These are phyloP conservation scores for Boloria selene DNA, from an alignment of 2,888 invertebrate species.

Conservation along the genomic window DNA sequence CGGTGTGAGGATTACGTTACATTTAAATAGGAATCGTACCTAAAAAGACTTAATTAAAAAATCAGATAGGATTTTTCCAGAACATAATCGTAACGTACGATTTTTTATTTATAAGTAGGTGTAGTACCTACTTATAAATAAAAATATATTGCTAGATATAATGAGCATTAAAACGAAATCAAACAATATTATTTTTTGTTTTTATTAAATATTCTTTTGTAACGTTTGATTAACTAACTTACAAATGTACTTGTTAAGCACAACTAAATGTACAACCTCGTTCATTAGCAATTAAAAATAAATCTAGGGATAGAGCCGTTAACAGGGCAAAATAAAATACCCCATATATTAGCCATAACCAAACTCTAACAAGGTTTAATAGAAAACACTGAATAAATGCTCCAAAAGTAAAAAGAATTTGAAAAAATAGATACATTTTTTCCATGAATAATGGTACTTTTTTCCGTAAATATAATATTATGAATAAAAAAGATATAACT, in stretches of 20 bases:
- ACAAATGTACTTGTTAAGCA: conserved; percentile 50
- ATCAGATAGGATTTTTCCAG: too few relatives aligned
- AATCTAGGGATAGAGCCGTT: conserved; percentile 64
- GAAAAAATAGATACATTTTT: conserved; percentile 77
- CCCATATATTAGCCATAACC: conserved; percentile 74
- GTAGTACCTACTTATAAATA: too few relatives aligned
- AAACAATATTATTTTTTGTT: background rate
- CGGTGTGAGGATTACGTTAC: too few relatives aligned
- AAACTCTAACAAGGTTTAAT: conserved; percentile 66
- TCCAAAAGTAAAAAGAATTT: conserved; percentile 76
- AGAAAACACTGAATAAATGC: conserved; percentile 75
- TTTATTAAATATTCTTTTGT: background rate
- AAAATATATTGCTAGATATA: too few relatives aligned
- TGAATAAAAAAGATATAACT: conserved; percentile 69
- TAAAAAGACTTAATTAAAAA: too few relatives aligned
- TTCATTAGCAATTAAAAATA: conserved; percentile 75
- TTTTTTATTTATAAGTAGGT: too few relatives aligned
- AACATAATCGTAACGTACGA: too few relatives aligned
- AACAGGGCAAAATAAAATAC: conserved; percentile 68
- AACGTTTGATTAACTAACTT: conserved; percentile 1
- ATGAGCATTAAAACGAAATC: conserved; percentile 22
- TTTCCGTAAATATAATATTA: conserved; percentile 68
- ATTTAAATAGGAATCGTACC: too few relatives aligned
- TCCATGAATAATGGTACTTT: conserved; percentile 76
- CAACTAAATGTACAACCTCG: conserved; percentile 78